Evolutionary conservation across 2,888 invertebrate genomes (phyloP), one percentile per base, ranked within the genome.

Genomic region (Alviniconcha strummeri): DNA sequence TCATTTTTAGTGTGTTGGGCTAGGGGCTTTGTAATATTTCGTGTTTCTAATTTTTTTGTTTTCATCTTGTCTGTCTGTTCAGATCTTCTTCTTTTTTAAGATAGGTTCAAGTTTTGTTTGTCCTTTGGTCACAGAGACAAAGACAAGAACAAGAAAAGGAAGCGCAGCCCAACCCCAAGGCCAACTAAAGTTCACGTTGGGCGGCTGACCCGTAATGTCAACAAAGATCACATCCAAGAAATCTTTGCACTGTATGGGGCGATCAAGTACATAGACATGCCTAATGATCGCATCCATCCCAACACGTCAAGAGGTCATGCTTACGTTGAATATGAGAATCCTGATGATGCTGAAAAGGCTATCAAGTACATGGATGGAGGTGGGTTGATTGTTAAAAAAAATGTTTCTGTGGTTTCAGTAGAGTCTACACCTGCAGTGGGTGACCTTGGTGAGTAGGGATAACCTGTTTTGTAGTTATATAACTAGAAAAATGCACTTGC

Each of bases 301-400:
- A 96, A 97, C 92, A 96, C 97, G 89, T 97, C 97, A n/a, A 96
- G 97, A 57, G 98, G 98, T 1, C 97, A 97, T 94, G 98, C 98
- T 15, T 99, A 99, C 93, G 97, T 99, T 4, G 99, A 99, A 92
- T 99, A 97, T 94, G 96, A 96, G 88, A 97, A 96, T 83, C 95
- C 98, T 0, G 99, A 99, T 89, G 98, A 99, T 94, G 99, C 99
- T 52, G 98, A 99, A 93, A 98, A 98, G 94, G 99, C 99, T 0
- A 97, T 99, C 96, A 99, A 99, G 94, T 98, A 99, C 92, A 99
- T 99, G 99, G 99, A 99, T 94, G 99, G 99, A 93, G 99, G 97
- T 96, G 94, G 80, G 87, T 79, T 71, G 5, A 17, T 6, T 56
- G 15, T 60, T 56, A 19, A 69, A 56, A 7, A 0, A 67, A 54